Conservation (phyloP, 2,797 vertebrate species). For the Hemibagrus guttatus region DNA sequence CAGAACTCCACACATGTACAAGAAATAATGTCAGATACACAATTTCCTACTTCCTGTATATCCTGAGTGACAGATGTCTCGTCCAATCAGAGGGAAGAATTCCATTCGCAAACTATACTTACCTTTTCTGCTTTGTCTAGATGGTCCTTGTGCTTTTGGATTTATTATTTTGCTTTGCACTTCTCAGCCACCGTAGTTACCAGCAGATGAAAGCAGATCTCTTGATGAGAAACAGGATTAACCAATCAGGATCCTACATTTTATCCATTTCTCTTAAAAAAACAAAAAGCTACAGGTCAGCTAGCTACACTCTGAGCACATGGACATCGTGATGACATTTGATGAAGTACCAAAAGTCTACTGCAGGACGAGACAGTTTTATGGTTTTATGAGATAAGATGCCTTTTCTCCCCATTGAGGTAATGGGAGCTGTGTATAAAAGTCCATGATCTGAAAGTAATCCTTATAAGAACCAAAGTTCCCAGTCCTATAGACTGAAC, state of each 20-base stretch:
- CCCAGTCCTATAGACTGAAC: not conserved
- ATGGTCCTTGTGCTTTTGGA: too few relatives aligned
- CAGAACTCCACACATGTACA: too few relatives aligned
- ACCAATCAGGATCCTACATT: not conserved
- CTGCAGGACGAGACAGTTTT: not conserved
- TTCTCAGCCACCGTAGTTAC: too few relatives aligned
- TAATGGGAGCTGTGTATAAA: too few relatives aligned
- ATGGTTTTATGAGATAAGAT: not conserved
- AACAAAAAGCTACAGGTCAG: not conserved
- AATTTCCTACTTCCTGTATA: too few relatives aligned
- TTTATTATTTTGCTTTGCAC: too few relatives aligned
- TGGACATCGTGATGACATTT: not conserved
- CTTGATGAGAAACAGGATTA: not conserved
- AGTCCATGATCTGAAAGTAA: not conserved
- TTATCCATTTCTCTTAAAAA: not conserved
- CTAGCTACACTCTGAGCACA: too few relatives aligned
- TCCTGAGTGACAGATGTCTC: too few relatives aligned
- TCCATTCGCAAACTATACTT: too few relatives aligned
- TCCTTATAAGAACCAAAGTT: not conserved
- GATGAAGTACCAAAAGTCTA: not conserved
- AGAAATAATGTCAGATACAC: too few relatives aligned
- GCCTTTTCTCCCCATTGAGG: not conserved
- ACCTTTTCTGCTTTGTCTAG: too few relatives aligned
- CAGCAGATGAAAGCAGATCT: not conserved
- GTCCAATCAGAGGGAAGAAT: too few relatives aligned